Conservation (phyloP, 2,797 vertebrate genomes). For the Pseudochirops corinnae region DNA sequence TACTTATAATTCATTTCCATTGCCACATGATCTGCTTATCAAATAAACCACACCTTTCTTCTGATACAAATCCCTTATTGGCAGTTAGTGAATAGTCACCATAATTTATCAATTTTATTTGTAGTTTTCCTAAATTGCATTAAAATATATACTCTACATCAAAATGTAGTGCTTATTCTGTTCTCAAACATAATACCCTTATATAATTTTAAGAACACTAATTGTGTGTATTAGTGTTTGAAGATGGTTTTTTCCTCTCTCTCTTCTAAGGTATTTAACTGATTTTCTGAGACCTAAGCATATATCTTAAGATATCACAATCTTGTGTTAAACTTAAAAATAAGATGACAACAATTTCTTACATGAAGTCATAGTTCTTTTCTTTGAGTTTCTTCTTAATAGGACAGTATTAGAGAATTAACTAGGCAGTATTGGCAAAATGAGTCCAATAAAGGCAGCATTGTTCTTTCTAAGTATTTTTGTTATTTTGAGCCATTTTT, state of each 20-base stretch:
- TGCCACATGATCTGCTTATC: not conserved
- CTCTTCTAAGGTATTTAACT: slow-evolving; percentile 28
- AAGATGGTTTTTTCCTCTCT: not conserved
- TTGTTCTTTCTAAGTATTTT: not conserved
- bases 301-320: slow-evolving; percentile 17
- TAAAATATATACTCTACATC: not conserved
- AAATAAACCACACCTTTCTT: not conserved
- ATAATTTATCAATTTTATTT: slow-evolving; percentile 4
- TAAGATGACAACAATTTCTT: not conserved
- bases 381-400: slow-evolving; percentile 30
- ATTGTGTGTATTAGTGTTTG: slow-evolving; percentile 19
- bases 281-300: not conserved
- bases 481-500: not conserved
- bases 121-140: slow-evolving; percentile 39
- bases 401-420: slow-evolving; percentile 30
- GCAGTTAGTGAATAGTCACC: slow-evolving; percentile 36
- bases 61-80: not conserved
- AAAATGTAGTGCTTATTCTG: not conserved
- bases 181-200: slow-evolving; percentile 4
- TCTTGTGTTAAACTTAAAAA: slow-evolving; percentile 19
- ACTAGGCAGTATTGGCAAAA: not conserved
- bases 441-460: not conserved
- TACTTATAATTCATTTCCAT: not conserved
- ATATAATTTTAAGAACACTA: slow-evolving; percentile 44
- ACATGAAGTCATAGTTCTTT: not conserved